These are phyloP conservation scores for Heliconius nattereri DNA, from an alignment of 1,140 invertebrate species.

Conservation along the genomic window DNA sequence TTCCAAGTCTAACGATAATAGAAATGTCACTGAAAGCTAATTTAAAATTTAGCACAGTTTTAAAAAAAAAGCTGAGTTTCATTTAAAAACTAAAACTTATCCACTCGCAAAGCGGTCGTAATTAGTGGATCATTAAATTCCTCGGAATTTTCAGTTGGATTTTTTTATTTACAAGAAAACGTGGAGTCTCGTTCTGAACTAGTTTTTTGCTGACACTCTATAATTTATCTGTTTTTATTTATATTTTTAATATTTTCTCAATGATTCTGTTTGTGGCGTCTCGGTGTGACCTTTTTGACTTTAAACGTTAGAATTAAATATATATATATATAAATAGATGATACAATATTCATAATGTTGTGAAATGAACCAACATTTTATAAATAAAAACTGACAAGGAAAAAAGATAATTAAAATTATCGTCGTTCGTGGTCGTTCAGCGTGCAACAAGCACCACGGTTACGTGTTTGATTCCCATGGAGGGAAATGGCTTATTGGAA, in stretches of 20 bases:
- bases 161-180: slow-evolving; percentile 23
- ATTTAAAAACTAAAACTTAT: slow-evolving; percentile 25
- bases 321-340: no score
- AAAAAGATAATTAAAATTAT: no score
- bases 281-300: neutral
- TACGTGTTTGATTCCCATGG: no score
- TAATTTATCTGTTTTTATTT: slow-evolving; percentile 21
- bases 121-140: slow-evolving; percentile 40
- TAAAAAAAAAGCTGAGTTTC: slow-evolving; percentile 6
- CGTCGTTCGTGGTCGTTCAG: no score
- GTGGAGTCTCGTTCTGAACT: slow-evolving; percentile 27
- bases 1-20: neutral
- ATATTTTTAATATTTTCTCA: neutral
- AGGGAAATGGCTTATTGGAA: no score
- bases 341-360: neutral
- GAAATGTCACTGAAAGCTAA: slow-evolving; percentile 12
- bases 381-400: no score
- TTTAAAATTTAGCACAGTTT: slow-evolving; percentile 1
- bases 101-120: slow-evolving; percentile 29
- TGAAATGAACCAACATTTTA: neutral
- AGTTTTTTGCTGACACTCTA: slow-evolving; percentile 17
- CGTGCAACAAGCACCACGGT: no score
- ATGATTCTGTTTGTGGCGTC: neutral
- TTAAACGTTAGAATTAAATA: neutral
- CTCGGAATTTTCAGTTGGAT: slow-evolving; percentile 31